Base-by-base conservation (phyloP, 2,888 invertebrate genomes). In the Orchesella flavescens region DNA sequence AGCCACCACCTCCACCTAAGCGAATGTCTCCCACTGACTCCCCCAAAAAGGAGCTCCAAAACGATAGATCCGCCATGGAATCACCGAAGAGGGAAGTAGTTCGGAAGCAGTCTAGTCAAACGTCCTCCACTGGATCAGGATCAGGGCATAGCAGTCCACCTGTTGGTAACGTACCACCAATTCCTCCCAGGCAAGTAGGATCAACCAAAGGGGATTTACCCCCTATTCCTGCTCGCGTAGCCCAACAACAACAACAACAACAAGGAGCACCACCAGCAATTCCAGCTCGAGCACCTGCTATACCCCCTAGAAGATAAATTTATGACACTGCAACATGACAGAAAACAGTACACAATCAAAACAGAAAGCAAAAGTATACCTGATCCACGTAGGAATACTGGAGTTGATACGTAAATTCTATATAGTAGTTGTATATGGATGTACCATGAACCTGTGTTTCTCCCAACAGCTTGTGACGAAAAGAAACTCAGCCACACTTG, bases 221-320 rank as follows among this genome's bases (percentile, higher is more conserved):
- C 12, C 87, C 87, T 15, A 73, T 87, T 72, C 87, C 87, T 23
- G 86, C 86, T 75, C 85, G 87, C 15, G 71, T 65, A 12, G 65
- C 44, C 23, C 63, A 93, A 91, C 61, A 93, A 53, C 91, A 90
- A 71, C 90, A 88, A 86, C 91, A 90, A 87, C 91, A 92, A 0
- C 92, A 92, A 55, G 92, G 93, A 44, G 91, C 90, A 80, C 91
- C 92, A 85, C 92, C 90, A n/a, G n/a, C n/a, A 86, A 92, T 91
- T 76, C 93, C 90, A 86, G 90, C 82, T 21, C 90, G 90, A 1
- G 89, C 90, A 2, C 85, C 87, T n/a, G 86, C 87, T 61, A 86
- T 84, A 49, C 87, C 86, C 44, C 89, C 87, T 10, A 85, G 86
- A 78, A 87, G 82, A 84, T 83, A 83, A 83, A 21, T n/a, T 2